phyloP scores from a whole-genome alignment of 2,797 vertebrate species.

The Eulemur coronatus region DNA sequence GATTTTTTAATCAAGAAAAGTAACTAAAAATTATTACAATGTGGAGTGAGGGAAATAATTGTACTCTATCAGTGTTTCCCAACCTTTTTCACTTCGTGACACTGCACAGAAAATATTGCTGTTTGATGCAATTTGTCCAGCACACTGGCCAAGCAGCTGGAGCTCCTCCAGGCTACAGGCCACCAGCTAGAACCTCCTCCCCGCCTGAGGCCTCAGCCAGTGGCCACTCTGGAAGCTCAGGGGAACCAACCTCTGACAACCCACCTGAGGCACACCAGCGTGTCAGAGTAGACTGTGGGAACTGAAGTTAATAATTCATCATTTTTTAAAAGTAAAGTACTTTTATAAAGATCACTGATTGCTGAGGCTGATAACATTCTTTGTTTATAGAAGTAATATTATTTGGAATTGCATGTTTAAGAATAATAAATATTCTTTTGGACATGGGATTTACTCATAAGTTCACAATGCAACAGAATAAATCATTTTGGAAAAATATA shows the following conservation, averaged over 20 bases:
- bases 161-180: neutral
- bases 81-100: neutral
- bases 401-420: neutral
- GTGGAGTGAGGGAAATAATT: neutral
- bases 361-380: neutral
- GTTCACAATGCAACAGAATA: slow-evolving; percentile 1
- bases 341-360: neutral
- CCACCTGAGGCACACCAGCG: neutral
- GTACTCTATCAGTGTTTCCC: neutral
- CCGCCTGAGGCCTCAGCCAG: neutral
- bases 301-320: neutral
- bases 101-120: neutral
- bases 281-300: neutral
- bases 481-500: slow-evolving; percentile 39
- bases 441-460: slow-evolving; percentile 10
- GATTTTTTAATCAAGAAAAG: slow-evolving; percentile 22
- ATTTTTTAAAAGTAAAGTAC: neutral
- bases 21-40: neutral
- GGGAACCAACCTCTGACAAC: neutral
- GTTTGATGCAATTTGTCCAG: neutral
- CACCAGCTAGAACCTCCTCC: neutral
- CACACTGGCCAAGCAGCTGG: neutral
- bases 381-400: neutral
- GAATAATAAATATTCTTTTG: neutral
- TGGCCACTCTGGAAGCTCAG: neutral